These are phyloP conservation scores for Drosophila ogumai DNA, from an alignment of 1,140 invertebrate species.

Conservation along the genomic window DNA sequence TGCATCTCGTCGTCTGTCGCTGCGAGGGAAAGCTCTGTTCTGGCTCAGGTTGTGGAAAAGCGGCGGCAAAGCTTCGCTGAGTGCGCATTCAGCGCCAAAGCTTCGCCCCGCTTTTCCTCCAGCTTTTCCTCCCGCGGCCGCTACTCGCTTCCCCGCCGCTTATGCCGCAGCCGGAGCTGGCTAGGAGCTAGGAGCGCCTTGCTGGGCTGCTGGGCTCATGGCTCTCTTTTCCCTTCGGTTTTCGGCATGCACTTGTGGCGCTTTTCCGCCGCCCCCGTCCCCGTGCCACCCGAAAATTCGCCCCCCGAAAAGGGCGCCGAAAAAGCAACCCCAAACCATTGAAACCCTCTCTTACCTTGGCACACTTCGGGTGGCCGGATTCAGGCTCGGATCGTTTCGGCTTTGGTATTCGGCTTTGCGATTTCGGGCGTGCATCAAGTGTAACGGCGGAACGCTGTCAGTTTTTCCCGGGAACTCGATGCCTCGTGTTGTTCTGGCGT, in stretches of 20 bases:
- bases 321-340: conserved; percentile 1
- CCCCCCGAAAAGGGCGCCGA: neutral
- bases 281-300: neutral
- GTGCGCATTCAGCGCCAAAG: conserved; percentile 43
- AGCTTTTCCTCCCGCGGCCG: neutral
- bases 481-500: conserved; percentile 64
- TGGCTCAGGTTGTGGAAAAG: neutral
- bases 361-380: conserved; percentile 29
- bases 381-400: conserved; percentile 24
- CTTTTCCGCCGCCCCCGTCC: too few relatives aligned
- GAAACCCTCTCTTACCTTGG: conserved; percentile 15
- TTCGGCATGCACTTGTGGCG: conserved; percentile 72
- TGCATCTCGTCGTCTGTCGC: conserved; percentile 25
- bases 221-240: conserved; percentile 11
- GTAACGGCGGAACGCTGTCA: conserved; percentile 66
- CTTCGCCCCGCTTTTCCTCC: conserved; percentile 19
- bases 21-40: conserved; percentile 17
- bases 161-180: neutral
- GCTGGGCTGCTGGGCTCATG: neutral
- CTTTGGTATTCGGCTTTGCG: conserved; percentile 11
- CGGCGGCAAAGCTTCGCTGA: conserved; percentile 18
- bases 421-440: conserved; percentile 81
- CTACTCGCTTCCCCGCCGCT: conserved; percentile 3
- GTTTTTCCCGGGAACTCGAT: conserved; percentile 83
- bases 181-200: neutral